Base-by-base conservation (phyloP, 2,888 invertebrate genomes). In the Margaritifera margaritifera region DNA sequence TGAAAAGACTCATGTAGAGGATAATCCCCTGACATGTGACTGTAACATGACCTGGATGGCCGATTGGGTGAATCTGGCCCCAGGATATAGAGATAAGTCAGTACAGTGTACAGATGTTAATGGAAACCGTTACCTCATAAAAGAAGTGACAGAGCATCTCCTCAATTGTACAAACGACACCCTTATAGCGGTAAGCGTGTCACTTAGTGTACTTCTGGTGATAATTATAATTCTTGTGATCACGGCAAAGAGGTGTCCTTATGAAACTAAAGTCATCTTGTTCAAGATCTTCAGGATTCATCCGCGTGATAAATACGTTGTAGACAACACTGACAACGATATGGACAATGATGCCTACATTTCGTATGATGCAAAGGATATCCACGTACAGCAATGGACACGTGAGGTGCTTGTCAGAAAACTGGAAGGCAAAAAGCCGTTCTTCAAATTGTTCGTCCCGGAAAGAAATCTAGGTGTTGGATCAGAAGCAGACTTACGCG, bases 221-320 rank as follows among this genome's bases (percentile, higher is more conserved):
- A 42, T 78, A 31, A 74, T 77, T 19, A 64, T 78, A 11, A 63
- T 66, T 8, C 59, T 72, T 42, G 64, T 75, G 19, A 54, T 80
- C 8, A 78, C 78, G 55, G 77, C 80, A 6, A 78, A 78, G 62
- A 59, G 72, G 52, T 80, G 80, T 68, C 80, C 80, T 8, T 80
- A 78, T 56, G 80, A 75, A 59, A 78, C 78, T 19, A 80, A 78
- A 56, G 80, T 80, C 15, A 53, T 78, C 6, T 54, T 77, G 3
- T 78, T 64, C 58, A 75, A 73, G 57, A 69, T 75, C 22, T 74
- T 75, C 53, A 54, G 80, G 11, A 72, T 72, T 53, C 80, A 80
- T 63, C 80, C 80, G 0, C 65, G 72, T 11, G 80, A 80, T 62
- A 77, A 66, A 27, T 78, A 80, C 25, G 51, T 61, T 27, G 71